These are phyloP conservation scores for Luffia ferchaultella DNA, from an alignment of 2,888 invertebrate species.

Conservation along the genomic window DNA sequence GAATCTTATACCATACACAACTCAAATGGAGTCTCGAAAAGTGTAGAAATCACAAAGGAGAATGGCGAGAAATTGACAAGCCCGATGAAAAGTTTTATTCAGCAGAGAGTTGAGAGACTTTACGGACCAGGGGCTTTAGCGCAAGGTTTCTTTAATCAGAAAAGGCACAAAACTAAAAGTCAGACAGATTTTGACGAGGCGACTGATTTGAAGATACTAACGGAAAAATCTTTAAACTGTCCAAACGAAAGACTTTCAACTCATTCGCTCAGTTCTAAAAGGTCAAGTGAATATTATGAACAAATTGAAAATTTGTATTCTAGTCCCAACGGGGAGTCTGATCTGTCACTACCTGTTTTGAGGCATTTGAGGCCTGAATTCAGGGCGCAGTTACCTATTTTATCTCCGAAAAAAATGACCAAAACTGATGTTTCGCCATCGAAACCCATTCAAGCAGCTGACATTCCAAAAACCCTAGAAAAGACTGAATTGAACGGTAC, in stretches of 20 bases:
- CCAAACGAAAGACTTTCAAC: slow-evolving; percentile 29
- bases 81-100: slow-evolving; percentile 80
- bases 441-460: slow-evolving; percentile 19
- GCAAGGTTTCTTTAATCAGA: slow-evolving; percentile 82
- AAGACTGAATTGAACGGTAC: slow-evolving; percentile 28
- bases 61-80: slow-evolving; percentile 53
- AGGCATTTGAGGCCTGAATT: slow-evolving; percentile 87
- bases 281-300: slow-evolving; percentile 30
- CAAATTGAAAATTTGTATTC: slow-evolving; percentile 25
- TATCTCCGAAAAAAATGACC: slow-evolving; percentile 65
- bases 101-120: slow-evolving; percentile 86
- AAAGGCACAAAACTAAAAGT: slow-evolving; percentile 56
- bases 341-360: slow-evolving; percentile 74
- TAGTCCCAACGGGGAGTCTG: slow-evolving; percentile 36
- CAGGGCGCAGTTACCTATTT: slow-evolving; percentile 80
- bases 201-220: slow-evolving; percentile 42
- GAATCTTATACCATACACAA: slow-evolving; percentile 53
- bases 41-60: slow-evolving; percentile 55
- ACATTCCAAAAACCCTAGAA: slow-evolving; percentile 31
- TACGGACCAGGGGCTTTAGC: slow-evolving; percentile 89
- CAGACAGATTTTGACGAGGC: slow-evolving; percentile 30
- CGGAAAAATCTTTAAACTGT: slow-evolving; percentile 47
- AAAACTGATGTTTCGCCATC: slow-evolving; percentile 41
- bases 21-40: slow-evolving; percentile 51
- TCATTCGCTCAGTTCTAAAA: slow-evolving; percentile 29